Base-by-base conservation (phyloP, 2,888 invertebrate species). In the Nebria salina region DNA sequence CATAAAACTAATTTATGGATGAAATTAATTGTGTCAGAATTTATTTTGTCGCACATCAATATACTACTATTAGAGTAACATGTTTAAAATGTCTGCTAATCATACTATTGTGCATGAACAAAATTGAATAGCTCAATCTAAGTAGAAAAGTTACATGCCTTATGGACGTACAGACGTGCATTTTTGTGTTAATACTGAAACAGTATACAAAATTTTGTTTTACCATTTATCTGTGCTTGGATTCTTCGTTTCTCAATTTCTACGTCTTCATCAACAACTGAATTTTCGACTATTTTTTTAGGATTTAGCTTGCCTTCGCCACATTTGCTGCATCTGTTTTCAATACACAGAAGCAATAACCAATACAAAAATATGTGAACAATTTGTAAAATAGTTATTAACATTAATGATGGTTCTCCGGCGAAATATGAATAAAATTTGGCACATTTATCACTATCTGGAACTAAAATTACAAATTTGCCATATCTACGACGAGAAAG, bases 231-330 rank as follows among this genome's bases (percentile, higher is more conserved):
- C 26, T 82, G 42, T 64, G 73, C 64, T 15, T 76, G 72, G 72
- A 89, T 85, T 77, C 87, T 85, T 20, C 87, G 84, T 75, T 87
- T 85, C 84, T 90, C 89, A 3, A 82, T 84, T 7, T 84, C 83
- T 4, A 89, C 89, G 84, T 90, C 89, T 9, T 85, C 85, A 83
- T 89, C 65, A 70, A 75, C 26, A 25, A 41, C 43, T 80, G 81
- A 76, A 68, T 77, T 72, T 11, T 80, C 76, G 41, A 65, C 81
- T 4, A 6, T 70, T 7, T 76, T 75, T 65, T 82, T 26, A 20
- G n/a, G 20, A 54, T 15, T 75, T 72, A 76, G 70, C 76, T 25
- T n/a, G 34, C 72, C 68, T 20, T 20, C 20, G 1, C 20, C 20
- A 20, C 20, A 73, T n/a, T 68, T 5, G 15, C 20, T 65, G 41